Evolutionary conservation across 1,140 invertebrate species (phyloP), one percentile per base, ranked within the genome.

Genomic region (Mylabris phalerata): DNA sequence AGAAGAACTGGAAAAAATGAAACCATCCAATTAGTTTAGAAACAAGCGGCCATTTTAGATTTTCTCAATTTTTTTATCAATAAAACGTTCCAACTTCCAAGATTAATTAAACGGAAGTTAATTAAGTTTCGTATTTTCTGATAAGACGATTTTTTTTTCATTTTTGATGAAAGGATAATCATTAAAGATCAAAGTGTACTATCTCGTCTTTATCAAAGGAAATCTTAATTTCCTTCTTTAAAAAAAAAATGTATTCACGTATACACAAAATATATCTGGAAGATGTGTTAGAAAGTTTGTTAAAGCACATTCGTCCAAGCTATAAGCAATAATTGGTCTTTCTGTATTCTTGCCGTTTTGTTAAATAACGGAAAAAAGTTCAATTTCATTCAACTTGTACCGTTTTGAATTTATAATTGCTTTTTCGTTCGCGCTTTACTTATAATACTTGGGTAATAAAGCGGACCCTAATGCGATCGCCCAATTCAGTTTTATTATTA

Each of bases 121-220:
- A 56, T 56, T 56, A 56, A 45, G 39, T 48, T 32, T 42, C 32
- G 32, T 32, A 32, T 32, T 52, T 50, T 50, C 48, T 50, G 19
- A 25, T 48, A 11, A 32, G 32, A 43, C n/a, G 51, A 54, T 45
- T 54, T 54, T 46, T 54, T 54, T 54, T 45, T 46, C 46, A 52
- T 52, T 19, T 52, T 52, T 54, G 51, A 54, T 54, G 51, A 54
- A 54, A 54, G 51, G 51, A 54, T 54, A 54, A 54, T 54, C 51
- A 45, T 27, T 42, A 42, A 32, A 54, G 51, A 54, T 54, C 51
- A 54, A 54, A 54, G 51, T 45, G 51, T 27, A 38, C 42, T 4
- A 32, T 32, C 32, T 32, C 43, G 51, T 32, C 51, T 54, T 54
- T 54, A 42, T 46, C 46, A 54, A 54, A 54, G 46, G 51, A 45